These are phyloP conservation scores for Ictalurus furcatus DNA, from an alignment of 2,113 vertebrate species.

Conservation along the genomic window DNA sequence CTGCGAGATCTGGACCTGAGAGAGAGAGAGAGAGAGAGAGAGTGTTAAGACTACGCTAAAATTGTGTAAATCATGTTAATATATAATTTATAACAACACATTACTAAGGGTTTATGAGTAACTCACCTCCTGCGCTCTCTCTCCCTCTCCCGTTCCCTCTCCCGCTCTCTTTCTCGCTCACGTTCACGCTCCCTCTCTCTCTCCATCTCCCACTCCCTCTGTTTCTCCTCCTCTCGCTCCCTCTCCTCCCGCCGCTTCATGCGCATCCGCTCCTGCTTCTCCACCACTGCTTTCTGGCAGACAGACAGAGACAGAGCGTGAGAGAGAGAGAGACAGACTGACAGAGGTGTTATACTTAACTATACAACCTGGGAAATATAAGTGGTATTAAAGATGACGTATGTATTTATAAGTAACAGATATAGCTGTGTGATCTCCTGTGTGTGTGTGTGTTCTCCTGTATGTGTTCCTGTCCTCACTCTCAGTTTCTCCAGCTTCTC, in stretches of 20 bases:
- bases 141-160: slow-evolving; percentile 63
- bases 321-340: neutral
- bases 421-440: neutral
- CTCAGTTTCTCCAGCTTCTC: slow-evolving; percentile 96
- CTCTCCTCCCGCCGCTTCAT: slow-evolving; percentile 89
- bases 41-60: neutral
- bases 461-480: slow-evolving; percentile 69
- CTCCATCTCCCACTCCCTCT: slow-evolving; percentile 71
- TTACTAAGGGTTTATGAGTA: neutral
- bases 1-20: slow-evolving; percentile 75
- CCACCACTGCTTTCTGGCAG: slow-evolving; percentile 87
- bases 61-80: neutral
- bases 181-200: slow-evolving; percentile 60
- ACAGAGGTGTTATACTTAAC: neutral
- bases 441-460: no score
- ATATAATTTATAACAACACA: neutral
- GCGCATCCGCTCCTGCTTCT: slow-evolving; percentile 93
- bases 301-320: neutral
- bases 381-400: neutral
- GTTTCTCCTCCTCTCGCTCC: slow-evolving; percentile 82
- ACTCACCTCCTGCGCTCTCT: slow-evolving; percentile 70
- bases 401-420: neutral
- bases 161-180: slow-evolving; percentile 59
- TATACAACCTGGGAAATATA: no score
- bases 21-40: neutral